Percentiles rank a stretch among this genome's conserved stretches.
These are phyloP conservation scores for Ariolimax columbianus DNA, from an alignment of 2,888 invertebrate genomes.

Conservation along the genomic window DNA sequence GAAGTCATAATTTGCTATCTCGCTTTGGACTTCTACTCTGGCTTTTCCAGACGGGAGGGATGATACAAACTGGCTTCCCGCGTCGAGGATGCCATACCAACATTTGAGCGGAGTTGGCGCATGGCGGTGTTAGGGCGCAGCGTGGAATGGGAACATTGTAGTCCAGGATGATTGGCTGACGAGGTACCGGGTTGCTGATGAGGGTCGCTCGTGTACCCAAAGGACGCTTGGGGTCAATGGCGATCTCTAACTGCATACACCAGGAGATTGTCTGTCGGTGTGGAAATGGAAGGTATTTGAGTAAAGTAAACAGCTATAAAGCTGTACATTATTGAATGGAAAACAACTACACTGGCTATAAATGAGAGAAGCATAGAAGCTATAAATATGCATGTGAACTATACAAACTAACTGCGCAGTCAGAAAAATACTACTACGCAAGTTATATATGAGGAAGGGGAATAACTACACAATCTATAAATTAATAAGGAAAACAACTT, in stretches of 20 bases:
- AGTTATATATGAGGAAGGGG: too few relatives aligned
- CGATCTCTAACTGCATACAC: constrained; percentile 72
- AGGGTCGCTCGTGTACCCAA: constrained; percentile 74
- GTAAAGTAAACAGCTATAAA: too few relatives aligned
- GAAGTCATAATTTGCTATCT: constrained; percentile 66
- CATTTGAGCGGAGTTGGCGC: constrained; percentile 77
- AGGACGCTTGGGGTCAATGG: constrained; percentile 72
- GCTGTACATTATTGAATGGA: too few relatives aligned
- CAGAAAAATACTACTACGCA: too few relatives aligned
- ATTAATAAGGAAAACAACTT: too few relatives aligned
- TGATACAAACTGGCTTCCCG: constrained; percentile 73
- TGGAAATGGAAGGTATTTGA: neutral
- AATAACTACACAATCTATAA: too few relatives aligned
- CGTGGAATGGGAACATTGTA: constrained; percentile 72
- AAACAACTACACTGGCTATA: too few relatives aligned
- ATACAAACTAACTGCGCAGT: too few relatives aligned
- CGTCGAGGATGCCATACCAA: constrained; percentile 75
- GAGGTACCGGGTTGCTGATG: constrained; percentile 67
- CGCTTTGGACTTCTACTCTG: constrained; percentile 52
- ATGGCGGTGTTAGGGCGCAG: constrained; percentile 75
- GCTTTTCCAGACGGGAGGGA: constrained; percentile 73
- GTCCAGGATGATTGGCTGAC: constrained; percentile 70
- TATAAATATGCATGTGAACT: too few relatives aligned
- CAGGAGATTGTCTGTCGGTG: constrained; percentile 55
- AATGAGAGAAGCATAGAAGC: too few relatives aligned